Percentiles rank a stretch among this genome's conserved stretches.
Conservation (phyloP, 1,140 invertebrate species). For the Calephelis virginiensis region DNA sequence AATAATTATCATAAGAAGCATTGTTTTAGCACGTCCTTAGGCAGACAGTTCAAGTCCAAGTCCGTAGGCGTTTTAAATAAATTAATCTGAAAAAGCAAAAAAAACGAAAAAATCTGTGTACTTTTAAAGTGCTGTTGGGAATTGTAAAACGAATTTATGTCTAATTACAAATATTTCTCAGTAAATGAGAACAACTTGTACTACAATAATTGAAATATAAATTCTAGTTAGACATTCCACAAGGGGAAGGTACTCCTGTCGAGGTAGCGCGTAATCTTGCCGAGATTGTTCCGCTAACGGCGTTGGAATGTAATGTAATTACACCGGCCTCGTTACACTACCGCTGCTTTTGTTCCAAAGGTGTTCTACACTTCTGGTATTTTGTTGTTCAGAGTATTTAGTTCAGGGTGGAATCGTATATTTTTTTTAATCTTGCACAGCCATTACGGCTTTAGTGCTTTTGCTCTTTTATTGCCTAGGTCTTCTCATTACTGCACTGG, state of each 20-base stretch:
- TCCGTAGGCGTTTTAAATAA: too few species aligned
- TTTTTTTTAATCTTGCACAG: not conserved
- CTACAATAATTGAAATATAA: conserved; percentile 39
- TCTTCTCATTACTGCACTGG: too few species aligned
- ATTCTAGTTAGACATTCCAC: conserved; percentile 39
- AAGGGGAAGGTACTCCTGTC: conserved; percentile 39
- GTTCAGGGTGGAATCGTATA: not conserved
- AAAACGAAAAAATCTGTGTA: too few species aligned
- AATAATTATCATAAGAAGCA: too few species aligned
- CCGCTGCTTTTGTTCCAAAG: conserved; percentile 35
- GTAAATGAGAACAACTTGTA: conserved; percentile 16
- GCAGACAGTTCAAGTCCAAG: too few species aligned
- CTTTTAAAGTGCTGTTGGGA: too few species aligned
- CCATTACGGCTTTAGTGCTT: not conserved
- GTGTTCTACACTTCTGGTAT: conserved; percentile 28
- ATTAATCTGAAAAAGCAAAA: too few species aligned
- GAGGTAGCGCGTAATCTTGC: conserved; percentile 51
- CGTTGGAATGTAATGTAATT: conserved; percentile 65
- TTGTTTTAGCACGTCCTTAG: too few species aligned
- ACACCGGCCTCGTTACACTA: conserved; percentile 44
- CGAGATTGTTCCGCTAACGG: conserved; percentile 60
- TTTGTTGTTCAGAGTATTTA: conserved; percentile 6
- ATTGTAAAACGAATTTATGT: conserved; percentile 2
- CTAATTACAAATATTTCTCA: conserved; percentile 6
- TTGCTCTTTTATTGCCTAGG: not conserved